Conservation (phyloP, 2,888 invertebrate genomes). For the Pollenia labialis region DNA sequence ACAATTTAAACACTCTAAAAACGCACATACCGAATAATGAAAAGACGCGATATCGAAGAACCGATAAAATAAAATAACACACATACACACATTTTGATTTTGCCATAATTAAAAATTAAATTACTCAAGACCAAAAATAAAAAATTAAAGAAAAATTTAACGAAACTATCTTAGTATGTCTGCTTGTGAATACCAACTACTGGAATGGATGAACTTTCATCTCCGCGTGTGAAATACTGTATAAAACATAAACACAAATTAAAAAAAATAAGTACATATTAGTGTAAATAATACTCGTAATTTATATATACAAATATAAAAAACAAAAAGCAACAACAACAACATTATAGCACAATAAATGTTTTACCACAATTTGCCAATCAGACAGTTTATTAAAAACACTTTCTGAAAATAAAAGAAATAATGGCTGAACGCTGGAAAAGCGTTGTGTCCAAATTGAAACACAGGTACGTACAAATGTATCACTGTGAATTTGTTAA, state of each 20-base stretch:
- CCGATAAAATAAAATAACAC: slow-evolving; percentile 10
- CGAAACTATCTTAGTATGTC: too few relatives aligned
- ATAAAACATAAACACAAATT: not conserved
- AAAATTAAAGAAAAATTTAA: not conserved
- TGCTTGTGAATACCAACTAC: not conserved
- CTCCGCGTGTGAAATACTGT: not conserved
- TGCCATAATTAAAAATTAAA: slow-evolving; percentile 8
- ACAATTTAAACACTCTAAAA: slow-evolving; percentile 58
- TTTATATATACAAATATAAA: not conserved
- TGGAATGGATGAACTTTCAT: not conserved
- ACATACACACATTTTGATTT: not conserved
- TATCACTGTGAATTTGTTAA: not conserved
- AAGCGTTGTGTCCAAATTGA: slow-evolving; percentile 77
- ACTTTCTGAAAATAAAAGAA: not conserved
- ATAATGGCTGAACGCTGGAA: slow-evolving; percentile 79
- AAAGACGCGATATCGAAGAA: slow-evolving; percentile 29
- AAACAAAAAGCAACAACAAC: not conserved
- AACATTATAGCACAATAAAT: not conserved
- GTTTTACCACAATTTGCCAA: slow-evolving; percentile 11
- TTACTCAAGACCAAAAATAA: not conserved
- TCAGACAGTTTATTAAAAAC: slow-evolving; percentile 9
- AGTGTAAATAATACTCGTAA: not conserved
- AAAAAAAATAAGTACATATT: not conserved
- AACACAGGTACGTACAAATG: slow-evolving; percentile 77
- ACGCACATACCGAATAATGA: slow-evolving; percentile 49